phyloP scores from a whole-genome alignment of 1,140 invertebrate genomes.

The Heliothis subflexa region DNA sequence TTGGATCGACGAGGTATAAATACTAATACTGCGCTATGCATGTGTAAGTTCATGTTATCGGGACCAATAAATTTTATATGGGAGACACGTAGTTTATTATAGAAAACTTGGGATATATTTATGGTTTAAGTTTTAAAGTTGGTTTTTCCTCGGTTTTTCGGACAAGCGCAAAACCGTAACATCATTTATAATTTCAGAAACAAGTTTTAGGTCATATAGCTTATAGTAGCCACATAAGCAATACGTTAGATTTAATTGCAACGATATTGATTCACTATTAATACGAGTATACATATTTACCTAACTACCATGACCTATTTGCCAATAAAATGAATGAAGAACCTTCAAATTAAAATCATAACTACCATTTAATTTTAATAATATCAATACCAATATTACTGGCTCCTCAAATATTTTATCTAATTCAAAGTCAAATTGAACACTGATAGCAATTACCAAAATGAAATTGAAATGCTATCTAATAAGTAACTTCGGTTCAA shows the following conservation, averaged over 20 bases:
- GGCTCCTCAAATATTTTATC: not conserved
- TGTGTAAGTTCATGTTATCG: slow-evolving; percentile 7
- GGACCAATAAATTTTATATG: slow-evolving; percentile 1
- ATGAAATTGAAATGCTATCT: not conserved
- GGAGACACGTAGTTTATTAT: slow-evolving; percentile 29
- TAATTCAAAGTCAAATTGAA: not conserved
- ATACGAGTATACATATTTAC: no score
- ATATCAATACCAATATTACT: no score
- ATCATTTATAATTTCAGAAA: not conserved
- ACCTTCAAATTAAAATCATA: no score
- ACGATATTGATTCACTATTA: no score
- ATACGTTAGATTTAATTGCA: no score
- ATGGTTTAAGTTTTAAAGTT: not conserved
- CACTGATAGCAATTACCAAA: not conserved
- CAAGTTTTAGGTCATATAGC: no score
- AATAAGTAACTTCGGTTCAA: not conserved
- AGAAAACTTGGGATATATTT: slow-evolving; percentile 3
- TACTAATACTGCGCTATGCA: slow-evolving; percentile 34
- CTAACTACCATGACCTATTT: no score
- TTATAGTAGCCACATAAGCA: no score
- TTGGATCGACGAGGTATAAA: slow-evolving; percentile 19
- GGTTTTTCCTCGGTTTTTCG: not conserved
- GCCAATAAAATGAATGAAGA: no score
- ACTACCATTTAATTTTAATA: no score
- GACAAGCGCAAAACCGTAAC: not conserved